Evolutionary conservation across 2,113 vertebrate genomes (phyloP).

Genomic region (Notiomystis cincta): DNA sequence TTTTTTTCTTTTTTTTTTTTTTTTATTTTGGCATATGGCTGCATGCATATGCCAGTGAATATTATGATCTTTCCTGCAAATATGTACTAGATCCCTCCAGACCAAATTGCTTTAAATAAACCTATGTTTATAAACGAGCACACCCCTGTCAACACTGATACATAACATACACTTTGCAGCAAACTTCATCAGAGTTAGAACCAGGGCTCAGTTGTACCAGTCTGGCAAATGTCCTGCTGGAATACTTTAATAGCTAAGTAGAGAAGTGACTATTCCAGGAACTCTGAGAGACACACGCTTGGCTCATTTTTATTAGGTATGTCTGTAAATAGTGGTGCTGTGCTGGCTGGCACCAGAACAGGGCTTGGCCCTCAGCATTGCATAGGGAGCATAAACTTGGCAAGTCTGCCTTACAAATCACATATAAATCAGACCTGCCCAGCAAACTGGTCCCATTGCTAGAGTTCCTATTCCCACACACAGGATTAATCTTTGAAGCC

Average conservation of each 20-base stretch:
- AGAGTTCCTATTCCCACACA: neutral
- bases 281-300: neutral
- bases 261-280: conserved; percentile 10
- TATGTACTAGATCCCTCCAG: neutral
- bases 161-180: neutral
- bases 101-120: neutral
- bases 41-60: neutral
- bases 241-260: neutral
- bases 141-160: neutral
- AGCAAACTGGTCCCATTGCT: neutral
- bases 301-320: conserved; percentile 13
- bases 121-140: neutral
- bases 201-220: neutral
- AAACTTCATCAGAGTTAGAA: neutral
- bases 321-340: neutral
- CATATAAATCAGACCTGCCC: neutral
- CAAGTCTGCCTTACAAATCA: neutral
- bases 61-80: neutral
- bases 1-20: neutral
- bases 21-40: neutral
- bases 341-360: neutral
- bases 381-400: neutral
- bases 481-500: neutral
- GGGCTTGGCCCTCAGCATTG: neutral
- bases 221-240: neutral